phyloP scores from a whole-genome alignment of 1,140 invertebrate species.

The Neodiprion pinetum region DNA sequence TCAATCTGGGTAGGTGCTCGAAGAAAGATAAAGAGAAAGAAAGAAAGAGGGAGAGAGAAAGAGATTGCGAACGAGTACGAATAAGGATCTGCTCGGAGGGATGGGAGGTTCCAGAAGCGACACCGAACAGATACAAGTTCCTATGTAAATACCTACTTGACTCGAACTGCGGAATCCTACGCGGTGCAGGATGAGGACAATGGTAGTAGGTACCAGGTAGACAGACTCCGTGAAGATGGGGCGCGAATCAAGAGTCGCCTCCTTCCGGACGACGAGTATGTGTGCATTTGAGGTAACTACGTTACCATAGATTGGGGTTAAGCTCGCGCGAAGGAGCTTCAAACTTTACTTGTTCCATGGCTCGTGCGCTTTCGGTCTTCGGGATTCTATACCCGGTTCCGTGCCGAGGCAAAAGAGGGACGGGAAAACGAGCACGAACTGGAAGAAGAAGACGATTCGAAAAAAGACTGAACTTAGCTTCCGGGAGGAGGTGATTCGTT shows the following conservation, averaged over 20 bases:
- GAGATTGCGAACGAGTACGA: background rate
- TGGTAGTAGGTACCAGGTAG: background rate
- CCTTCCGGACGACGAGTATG: background rate
- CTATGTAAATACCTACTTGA: conserved; percentile 7
- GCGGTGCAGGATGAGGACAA: background rate
- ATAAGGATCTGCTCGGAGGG: too few relatives aligned
- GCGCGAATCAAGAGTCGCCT: background rate
- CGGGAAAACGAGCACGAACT: background rate
- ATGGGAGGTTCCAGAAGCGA: background rate
- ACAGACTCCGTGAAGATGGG: background rate
- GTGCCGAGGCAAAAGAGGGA: background rate
- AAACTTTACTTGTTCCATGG: background rate
- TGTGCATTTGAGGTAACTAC: conserved; percentile 1
- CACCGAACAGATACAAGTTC: conserved; percentile 2
- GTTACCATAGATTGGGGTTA: conserved; percentile 7
- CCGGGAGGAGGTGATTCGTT: too few relatives aligned
- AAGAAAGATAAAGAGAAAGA: background rate
- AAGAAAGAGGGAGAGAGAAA: background rate
- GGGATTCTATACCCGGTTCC: background rate
- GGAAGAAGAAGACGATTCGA: too few relatives aligned
- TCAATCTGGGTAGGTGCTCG: background rate
- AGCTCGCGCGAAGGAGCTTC: background rate
- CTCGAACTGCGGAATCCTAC: background rate
- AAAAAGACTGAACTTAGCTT: too few relatives aligned
- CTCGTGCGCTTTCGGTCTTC: background rate